phyloP scores from a whole-genome alignment of 1,140 invertebrate species.

The Megathymus violae region DNA sequence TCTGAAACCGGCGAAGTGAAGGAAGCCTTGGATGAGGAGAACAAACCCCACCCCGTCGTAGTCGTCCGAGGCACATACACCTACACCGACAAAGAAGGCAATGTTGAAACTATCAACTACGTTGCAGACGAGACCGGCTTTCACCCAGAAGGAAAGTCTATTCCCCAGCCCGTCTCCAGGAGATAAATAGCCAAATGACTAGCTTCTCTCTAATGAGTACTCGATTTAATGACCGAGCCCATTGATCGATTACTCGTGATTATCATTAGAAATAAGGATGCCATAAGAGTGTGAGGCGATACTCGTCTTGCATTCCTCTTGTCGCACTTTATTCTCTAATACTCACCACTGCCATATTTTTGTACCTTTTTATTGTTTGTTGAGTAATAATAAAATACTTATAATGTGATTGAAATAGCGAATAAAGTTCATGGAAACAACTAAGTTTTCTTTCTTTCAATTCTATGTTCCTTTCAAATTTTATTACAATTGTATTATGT shows the following conservation, averaged over 20 bases:
- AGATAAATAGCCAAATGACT: constrained; percentile 44
- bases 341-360: constrained; percentile 72
- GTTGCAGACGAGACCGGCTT: constrained; percentile 84
- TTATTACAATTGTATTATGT: no score
- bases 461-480: no score
- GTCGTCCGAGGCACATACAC: constrained; percentile 70
- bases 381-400: constrained; percentile 39
- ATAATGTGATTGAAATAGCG: constrained; percentile 44
- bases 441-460: no score
- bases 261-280: constrained; percentile 29
- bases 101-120: constrained; percentile 69
- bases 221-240: constrained; percentile 24
- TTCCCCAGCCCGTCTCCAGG: constrained; percentile 56
- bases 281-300: constrained; percentile 38
- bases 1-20: constrained; percentile 68
- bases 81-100: constrained; percentile 65
- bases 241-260: constrained; percentile 27
- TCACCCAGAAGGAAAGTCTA: constrained; percentile 73
- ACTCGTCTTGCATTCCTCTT: constrained; percentile 41
- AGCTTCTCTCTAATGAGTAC: constrained; percentile 22
- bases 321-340: constrained; percentile 49
- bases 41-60: constrained; percentile 71
- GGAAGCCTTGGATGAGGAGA: constrained; percentile 71
- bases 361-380: constrained; percentile 66
- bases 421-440: constrained; percentile 48